Evolutionary conservation across 1,140 invertebrate genomes (phyloP).

Genomic region (Brachionus angularis): DNA sequence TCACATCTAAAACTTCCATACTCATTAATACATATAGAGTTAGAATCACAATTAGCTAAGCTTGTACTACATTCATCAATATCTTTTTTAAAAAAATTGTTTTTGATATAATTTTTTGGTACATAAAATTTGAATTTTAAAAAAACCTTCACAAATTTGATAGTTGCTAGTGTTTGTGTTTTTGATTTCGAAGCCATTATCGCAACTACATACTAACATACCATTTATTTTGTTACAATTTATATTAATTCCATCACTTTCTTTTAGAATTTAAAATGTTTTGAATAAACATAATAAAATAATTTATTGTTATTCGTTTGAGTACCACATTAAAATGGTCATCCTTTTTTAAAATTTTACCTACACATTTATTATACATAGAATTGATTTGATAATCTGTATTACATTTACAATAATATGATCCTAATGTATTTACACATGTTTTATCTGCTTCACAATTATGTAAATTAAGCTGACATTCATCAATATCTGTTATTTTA

Average conservation of each 20-base stretch:
- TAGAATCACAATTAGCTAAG: background rate
- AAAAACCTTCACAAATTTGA: conserved; percentile 23
- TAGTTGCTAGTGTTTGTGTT: background rate
- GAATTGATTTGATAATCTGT: background rate
- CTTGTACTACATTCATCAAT: conserved; percentile 4
- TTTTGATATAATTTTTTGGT: background rate
- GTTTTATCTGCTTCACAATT: background rate
- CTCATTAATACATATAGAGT: conserved; percentile 1
- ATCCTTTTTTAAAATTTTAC: conserved; percentile 1
- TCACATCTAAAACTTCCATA: conserved; percentile 12
- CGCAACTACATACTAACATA: conserved; percentile 15
- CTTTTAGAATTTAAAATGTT: too few species aligned
- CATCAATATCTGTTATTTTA: conserved; percentile 20
- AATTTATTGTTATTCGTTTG: too few species aligned
- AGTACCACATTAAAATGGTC: too few species aligned
- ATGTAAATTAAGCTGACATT: conserved; percentile 16
- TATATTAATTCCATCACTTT: conserved; percentile 19
- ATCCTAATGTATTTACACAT: conserved; percentile 37
- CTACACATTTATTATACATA: conserved; percentile 18
- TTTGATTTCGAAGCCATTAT: conserved; percentile 34
- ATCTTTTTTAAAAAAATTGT: background rate
- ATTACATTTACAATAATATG: conserved; percentile 13
- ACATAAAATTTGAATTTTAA: background rate
- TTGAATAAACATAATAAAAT: too few species aligned
- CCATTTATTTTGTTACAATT: background rate